A percentile compares a stretch with the other conserved stretches of the same genome.
These are phyloP conservation scores for Polydrusus tereticollis DNA, from an alignment of 2,888 invertebrate genomes.

Conservation along the genomic window DNA sequence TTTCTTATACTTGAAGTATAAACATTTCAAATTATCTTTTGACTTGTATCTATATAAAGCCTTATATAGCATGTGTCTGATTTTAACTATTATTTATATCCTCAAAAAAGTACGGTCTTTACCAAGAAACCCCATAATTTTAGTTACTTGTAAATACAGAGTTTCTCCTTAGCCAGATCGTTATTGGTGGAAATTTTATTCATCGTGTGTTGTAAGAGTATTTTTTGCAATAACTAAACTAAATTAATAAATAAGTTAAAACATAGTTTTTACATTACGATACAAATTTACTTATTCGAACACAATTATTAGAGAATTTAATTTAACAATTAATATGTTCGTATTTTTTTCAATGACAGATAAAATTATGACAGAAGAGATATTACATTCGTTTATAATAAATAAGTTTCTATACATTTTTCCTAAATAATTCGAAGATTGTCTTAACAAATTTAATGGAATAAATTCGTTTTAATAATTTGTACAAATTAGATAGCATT, in stretches of 20 bases:
- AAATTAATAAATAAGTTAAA: background rate
- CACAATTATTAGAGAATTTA: too few species aligned
- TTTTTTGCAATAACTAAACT: background rate
- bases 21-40: too few species aligned
- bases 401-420: conserved; percentile 3
- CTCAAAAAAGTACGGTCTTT: too few species aligned
- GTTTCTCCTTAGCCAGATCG: too few species aligned
- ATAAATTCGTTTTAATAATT: conserved; percentile 16
- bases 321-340: background rate
- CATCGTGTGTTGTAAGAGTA: background rate
- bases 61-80: too few species aligned
- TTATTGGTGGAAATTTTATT: too few species aligned
- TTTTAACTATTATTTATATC: too few species aligned
- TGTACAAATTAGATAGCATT: conserved; percentile 10
- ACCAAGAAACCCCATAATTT: too few species aligned
- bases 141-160: background rate
- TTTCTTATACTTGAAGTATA: too few species aligned
- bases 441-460: conserved; percentile 51
- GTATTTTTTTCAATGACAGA: background rate
- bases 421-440: conserved; percentile 51
- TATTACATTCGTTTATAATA: background rate
- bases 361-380: background rate
- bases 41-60: too few species aligned
- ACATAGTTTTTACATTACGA: background rate
- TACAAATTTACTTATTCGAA: background rate